These are phyloP conservation scores for Rhynchomys soricoides DNA, from an alignment of 2,113 vertebrate species.

Conservation along the genomic window DNA sequence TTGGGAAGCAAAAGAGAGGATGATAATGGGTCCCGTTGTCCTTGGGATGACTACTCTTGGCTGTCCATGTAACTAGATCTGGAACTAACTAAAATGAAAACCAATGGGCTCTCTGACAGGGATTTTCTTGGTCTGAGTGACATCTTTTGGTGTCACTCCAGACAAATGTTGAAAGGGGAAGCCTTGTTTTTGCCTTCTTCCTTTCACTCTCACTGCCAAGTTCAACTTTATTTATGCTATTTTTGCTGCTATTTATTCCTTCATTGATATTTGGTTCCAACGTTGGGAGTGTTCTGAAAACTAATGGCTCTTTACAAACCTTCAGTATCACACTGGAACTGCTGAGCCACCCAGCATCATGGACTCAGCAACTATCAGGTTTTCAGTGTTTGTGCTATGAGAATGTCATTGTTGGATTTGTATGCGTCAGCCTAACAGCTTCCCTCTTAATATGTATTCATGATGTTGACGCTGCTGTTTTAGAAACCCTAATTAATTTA, in stretches of 20 bases:
- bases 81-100: background rate
- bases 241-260: background rate
- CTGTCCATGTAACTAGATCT: background rate
- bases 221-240: background rate
- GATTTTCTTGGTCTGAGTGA: background rate
- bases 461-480: no score
- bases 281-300: background rate
- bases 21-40: background rate
- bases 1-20: background rate
- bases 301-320: background rate
- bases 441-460: background rate
- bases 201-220: background rate
- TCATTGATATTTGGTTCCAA: background rate
- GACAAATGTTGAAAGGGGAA: background rate
- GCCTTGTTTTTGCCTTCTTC: background rate
- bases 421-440: background rate
- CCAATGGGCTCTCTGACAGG: background rate
- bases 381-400: background rate
- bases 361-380: background rate
- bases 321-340: background rate
- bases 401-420: background rate
- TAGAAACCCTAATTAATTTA: background rate
- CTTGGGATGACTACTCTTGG: background rate
- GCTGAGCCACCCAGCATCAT: background rate
- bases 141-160: background rate